Conservation (phyloP, 2,113 vertebrate species). For the Hymenochirus boettgeri region DNA sequence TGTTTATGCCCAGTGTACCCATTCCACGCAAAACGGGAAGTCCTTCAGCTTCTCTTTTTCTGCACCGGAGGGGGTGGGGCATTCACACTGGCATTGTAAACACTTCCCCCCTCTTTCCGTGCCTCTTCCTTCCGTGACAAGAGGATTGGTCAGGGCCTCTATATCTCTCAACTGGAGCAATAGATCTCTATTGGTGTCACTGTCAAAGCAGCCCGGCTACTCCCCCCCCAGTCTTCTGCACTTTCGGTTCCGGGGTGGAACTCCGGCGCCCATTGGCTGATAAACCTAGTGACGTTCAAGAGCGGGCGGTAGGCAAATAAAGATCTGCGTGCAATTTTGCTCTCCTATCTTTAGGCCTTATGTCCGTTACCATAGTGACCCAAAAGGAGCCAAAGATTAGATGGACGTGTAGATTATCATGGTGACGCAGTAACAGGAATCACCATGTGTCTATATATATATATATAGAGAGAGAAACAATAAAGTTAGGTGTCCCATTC, state of each 20-base stretch:
- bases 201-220: conserved; percentile 16
- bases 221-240: not conserved
- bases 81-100: not conserved
- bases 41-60: not conserved
- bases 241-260: conserved; percentile 23
- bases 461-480: too few relatives aligned
- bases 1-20: not conserved
- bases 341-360: not conserved
- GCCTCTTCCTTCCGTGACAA: too few relatives aligned
- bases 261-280: not conserved
- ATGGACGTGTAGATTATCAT: too few relatives aligned
- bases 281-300: not conserved
- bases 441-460: too few relatives aligned
- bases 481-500: too few relatives aligned
- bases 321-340: too few relatives aligned
- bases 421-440: too few relatives aligned
- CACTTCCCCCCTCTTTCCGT: too few relatives aligned
- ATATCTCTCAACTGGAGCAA: too few relatives aligned
- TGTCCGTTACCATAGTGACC: not conserved
- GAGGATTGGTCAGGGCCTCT: too few relatives aligned
- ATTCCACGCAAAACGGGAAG: not conserved
- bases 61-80: not conserved
- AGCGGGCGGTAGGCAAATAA: too few relatives aligned
- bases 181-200: conserved; percentile 10
- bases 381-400: too few relatives aligned